Conservation (phyloP, 2,797 vertebrate species). For the Coilia nasus region DNA sequence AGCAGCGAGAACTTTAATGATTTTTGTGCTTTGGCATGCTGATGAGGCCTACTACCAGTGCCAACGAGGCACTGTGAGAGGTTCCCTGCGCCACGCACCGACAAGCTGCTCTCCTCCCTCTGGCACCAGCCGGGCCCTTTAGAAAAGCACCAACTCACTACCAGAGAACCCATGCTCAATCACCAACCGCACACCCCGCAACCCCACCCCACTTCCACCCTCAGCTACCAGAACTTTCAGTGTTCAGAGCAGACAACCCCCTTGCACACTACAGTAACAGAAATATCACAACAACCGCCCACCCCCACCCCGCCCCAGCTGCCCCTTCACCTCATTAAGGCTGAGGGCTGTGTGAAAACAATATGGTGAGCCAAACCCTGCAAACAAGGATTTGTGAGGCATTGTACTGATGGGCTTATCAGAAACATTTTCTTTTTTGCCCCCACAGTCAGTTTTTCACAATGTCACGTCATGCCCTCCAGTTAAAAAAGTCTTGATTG, state of each 20-base stretch:
- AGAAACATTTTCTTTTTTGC: not conserved
- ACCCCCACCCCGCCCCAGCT: no score
- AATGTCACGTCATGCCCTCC: slow-evolving; percentile 48
- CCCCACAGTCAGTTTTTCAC: slow-evolving; percentile 42
- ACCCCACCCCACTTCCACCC: not conserved
- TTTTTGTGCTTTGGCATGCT: slow-evolving; percentile 47
- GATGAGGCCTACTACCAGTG: not conserved
- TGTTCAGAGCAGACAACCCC: no score
- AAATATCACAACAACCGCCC: no score
- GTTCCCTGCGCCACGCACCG: not conserved
- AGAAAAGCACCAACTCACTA: not conserved
- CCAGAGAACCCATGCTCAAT: not conserved
- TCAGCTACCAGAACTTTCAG: no score
- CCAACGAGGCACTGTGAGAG: not conserved
- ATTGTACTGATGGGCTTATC: not conserved
- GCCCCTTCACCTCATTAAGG: no score
- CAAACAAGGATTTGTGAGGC: not conserved
- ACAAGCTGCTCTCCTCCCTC: slow-evolving; percentile 8
- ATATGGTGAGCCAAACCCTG: not conserved
- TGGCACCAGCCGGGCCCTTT: not conserved
- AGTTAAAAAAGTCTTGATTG: slow-evolving; percentile 45
- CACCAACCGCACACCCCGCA: not conserved
- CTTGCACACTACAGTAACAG: no score
- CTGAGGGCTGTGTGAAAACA: not conserved
- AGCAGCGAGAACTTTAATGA: slow-evolving; percentile 37